These are phyloP conservation scores for Mionectes olivaceus DNA, from an alignment of 2,797 vertebrate species.

Conservation along the genomic window DNA sequence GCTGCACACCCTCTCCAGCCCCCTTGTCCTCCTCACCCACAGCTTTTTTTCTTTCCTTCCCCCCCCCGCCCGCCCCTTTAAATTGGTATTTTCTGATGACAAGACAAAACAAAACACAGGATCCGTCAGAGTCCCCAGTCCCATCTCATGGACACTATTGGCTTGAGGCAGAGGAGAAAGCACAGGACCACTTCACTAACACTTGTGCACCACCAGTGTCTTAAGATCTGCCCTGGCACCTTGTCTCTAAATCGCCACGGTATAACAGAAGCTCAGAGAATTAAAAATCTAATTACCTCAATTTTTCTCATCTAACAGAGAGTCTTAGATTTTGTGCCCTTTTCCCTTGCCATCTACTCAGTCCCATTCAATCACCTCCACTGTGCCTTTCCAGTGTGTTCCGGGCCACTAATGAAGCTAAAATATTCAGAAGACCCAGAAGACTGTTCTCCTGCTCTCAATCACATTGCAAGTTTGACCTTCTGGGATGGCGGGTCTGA, in stretches of 20 bases:
- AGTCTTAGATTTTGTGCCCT: background rate
- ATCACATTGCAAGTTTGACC: background rate
- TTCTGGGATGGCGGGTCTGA: fast-evolving
- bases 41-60: fast-evolving
- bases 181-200: background rate
- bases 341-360: background rate
- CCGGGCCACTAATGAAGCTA: background rate
- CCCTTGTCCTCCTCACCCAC: background rate
- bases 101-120: background rate
- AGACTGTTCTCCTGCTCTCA: background rate
- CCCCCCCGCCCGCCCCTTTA: fast-evolving
- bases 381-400: fast-evolving
- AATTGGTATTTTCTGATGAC: background rate
- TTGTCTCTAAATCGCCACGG: fast-evolving
- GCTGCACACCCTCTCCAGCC: background rate
- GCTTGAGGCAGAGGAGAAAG: background rate
- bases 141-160: background rate
- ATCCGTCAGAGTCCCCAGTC: background rate
- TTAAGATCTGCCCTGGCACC: background rate
- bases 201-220: background rate
- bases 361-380: background rate
- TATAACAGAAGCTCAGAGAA: background rate
- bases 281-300: background rate
- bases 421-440: background rate
- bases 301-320: background rate